Base-by-base conservation (phyloP, 2,113 vertebrate species). In the Martes martes region DNA sequence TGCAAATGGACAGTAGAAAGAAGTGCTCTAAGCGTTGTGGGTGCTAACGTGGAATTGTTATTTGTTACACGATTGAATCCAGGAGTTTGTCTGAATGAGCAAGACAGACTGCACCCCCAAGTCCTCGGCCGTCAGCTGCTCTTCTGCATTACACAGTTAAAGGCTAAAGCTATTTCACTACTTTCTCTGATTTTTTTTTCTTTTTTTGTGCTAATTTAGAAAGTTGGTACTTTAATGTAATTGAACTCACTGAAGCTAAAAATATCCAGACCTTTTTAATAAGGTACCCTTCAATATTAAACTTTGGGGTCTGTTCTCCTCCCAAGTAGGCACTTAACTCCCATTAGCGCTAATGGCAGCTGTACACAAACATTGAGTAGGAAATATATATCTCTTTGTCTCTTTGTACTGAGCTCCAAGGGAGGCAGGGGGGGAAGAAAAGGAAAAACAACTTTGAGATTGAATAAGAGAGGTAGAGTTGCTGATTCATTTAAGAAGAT, bases 401-500 rank as follows among this genome's bases (percentile, higher is more conserved):
- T 99, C 96, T 98, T 95, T 98, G 98, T 97, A 91, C 95, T 95
- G 94, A 98, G 96, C 92, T 98, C 94, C 92, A 97, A 67, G 24
- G 24, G 24, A 18, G 39, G n/a, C 15, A 47, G 5, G 24, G n/a
- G n/a, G 74, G 4, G 16, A 50, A 98, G 92, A 87, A 94, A 97
- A 98, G 87, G 57, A 63, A 98, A 95, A 98, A 97, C 95, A 98
- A 98, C 97, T 97, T 91, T 95, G 96, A 98, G 98, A 97, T 91
- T 97, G 87, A 98, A 98, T 97, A 98, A 98, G 98, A 95, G 91
- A 98, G 84, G 90, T 76, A 97, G 92, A 94, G 81, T 63, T 95
- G 63, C 94, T 98, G 98, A 98, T 98, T 98, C 98, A 98, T 98
- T 98, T 98, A 97, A 94, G 95, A 97, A 98, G 98, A 98, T 98